phyloP scores from a whole-genome alignment of 2,113 vertebrate genomes.

The Girardinichthys multiradiatus region DNA sequence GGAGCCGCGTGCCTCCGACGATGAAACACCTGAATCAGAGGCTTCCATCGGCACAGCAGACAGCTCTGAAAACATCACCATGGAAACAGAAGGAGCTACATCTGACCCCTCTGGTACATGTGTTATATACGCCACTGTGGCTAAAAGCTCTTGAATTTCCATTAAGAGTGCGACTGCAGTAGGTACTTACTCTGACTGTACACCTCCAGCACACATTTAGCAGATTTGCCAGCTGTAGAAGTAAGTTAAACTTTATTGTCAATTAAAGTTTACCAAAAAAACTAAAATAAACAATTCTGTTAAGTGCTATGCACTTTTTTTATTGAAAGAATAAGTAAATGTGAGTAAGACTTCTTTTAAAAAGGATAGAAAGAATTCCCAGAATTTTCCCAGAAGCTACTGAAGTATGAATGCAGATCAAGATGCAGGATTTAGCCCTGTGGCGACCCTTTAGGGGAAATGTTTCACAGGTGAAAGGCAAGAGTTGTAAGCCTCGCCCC shows the following conservation, averaged over 20 bases:
- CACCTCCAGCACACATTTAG: no score
- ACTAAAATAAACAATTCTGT: no score
- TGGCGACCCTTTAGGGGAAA: neutral
- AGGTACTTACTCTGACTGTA: no score
- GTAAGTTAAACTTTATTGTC: no score
- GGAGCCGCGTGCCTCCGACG: slow-evolving; percentile 91
- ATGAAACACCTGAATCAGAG: slow-evolving; percentile 92
- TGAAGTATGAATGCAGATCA: neutral
- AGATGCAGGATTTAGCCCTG: neutral
- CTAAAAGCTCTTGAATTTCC: neutral
- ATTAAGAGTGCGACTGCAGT: neutral
- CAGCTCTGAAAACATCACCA: slow-evolving; percentile 91
- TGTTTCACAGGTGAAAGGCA: neutral
- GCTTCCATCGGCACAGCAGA: slow-evolving; percentile 93
- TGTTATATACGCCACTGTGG: neutral
- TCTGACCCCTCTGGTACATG: slow-evolving; percentile 81
- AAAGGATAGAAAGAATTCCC: no score
- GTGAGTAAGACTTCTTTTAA: no score
- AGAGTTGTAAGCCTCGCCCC: neutral
- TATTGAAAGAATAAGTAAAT: no score
- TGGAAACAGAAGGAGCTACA: slow-evolving; percentile 85
- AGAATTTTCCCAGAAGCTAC: no score
- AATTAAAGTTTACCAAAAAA: no score
- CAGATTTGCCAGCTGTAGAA: no score
- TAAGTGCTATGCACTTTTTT: no score